phyloP scores from a whole-genome alignment of 2,113 vertebrate species.

The Lamprotornis superbus region DNA sequence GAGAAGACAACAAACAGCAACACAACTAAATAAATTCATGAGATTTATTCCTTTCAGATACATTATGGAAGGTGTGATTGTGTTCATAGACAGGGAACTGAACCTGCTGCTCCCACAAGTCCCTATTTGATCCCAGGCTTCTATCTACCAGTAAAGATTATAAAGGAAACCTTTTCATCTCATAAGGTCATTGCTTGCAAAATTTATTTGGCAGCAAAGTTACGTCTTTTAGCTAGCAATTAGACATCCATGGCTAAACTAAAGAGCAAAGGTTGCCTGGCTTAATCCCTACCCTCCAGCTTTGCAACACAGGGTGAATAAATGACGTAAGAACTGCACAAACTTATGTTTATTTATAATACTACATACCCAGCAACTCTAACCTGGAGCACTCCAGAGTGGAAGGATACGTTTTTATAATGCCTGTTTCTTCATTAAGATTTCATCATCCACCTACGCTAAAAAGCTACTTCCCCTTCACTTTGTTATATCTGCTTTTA shows the following conservation, averaged over 20 bases:
- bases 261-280: constrained; percentile 1
- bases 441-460: constrained; percentile 88
- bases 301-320: constrained; percentile 60
- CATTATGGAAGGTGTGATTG: neutral
- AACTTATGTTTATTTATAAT: constrained; percentile 81
- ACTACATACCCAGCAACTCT: constrained; percentile 65
- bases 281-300: constrained; percentile 20
- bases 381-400: constrained; percentile 66
- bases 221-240: constrained; percentile 13
- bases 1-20: neutral
- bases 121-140: neutral
- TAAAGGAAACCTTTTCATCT: neutral
- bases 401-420: constrained; percentile 81
- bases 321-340: constrained; percentile 42
- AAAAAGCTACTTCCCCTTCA: constrained; percentile 81
- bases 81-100: neutral
- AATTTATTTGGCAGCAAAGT: constrained; percentile 17
- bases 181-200: constrained; percentile 21
- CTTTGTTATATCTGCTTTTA: constrained; percentile 77
- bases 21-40: neutral
- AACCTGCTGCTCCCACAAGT: neutral
- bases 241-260: constrained; percentile 4
- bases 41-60: neutral
- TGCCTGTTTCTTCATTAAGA: constrained; percentile 98
- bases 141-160: neutral